These are phyloP conservation scores for Diadema setosum DNA, from an alignment of 35 echinoderm and acorn worm species.

Conservation along the genomic window DNA sequence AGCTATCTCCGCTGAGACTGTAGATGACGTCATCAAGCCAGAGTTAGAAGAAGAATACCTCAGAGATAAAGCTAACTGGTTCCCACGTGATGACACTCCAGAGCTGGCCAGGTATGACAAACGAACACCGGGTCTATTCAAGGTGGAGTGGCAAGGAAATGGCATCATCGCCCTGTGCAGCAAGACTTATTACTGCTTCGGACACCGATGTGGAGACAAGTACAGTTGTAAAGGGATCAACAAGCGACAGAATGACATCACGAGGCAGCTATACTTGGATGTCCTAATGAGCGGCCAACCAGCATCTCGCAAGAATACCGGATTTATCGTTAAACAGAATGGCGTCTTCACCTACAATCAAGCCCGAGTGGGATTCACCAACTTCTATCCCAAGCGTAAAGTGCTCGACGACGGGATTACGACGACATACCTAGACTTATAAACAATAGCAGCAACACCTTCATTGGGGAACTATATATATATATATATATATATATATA, in stretches of 20 bases:
- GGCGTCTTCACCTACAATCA: not conserved
- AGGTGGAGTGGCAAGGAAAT: not conserved
- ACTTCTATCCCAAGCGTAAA: constrained; percentile 40
- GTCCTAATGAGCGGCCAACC: not conserved
- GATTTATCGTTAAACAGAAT: not conserved
- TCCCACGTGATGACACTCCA: not conserved
- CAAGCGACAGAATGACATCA: not conserved
- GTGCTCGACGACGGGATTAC: not conserved
- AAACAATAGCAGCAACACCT: too few relatives aligned
- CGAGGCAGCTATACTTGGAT: not conserved
- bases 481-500: too few relatives aligned
- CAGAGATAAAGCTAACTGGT: not conserved
- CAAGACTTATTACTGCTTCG: too few relatives aligned
- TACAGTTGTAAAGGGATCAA: constrained; percentile 38
- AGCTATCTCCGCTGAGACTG: not conserved
- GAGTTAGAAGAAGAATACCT: not conserved
- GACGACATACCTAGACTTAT: constrained; percentile 28
- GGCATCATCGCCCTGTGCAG: too few relatives aligned
- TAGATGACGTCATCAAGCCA: not conserved
- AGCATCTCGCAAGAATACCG: not conserved
- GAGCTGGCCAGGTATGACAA: not conserved
- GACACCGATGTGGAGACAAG: not conserved
- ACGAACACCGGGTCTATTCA: too few relatives aligned
- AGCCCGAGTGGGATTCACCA: not conserved
- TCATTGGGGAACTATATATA: too few relatives aligned